Percentiles rank a stretch among this genome's conserved stretches.
These are phyloP conservation scores for Varanus komodoensis DNA, from an alignment of 2,113 vertebrate species.

Conservation along the genomic window DNA sequence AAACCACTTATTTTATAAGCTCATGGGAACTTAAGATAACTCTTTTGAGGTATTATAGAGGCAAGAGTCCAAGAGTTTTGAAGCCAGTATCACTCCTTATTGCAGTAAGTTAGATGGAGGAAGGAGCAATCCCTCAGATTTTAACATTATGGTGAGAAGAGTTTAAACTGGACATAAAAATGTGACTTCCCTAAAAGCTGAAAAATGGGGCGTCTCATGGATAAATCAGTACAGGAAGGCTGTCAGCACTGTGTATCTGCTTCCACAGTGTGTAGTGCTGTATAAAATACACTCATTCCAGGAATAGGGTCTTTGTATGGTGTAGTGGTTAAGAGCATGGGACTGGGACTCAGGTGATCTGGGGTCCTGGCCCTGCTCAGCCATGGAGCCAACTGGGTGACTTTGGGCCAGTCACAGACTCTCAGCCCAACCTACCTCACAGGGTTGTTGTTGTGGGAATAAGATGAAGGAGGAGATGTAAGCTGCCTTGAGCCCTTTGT, in stretches of 20 bases:
- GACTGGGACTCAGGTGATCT: no score
- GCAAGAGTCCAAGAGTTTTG: background rate
- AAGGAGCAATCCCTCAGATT: background rate
- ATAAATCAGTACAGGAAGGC: background rate
- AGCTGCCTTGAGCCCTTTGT: no score
- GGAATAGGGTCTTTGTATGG: background rate
- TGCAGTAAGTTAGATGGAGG: background rate
- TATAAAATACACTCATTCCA: conserved; percentile 1
- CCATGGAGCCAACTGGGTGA: no score
- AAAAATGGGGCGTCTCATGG: background rate
- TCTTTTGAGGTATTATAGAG: background rate
- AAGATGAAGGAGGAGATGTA: no score
- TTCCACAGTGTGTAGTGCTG: background rate
- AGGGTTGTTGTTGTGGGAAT: no score
- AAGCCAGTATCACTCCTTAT: fast-evolving
- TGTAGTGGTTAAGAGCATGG: no score
- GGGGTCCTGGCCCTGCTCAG: no score
- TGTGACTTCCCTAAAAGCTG: background rate
- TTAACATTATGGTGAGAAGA: conserved; percentile 17
- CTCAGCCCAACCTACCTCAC: no score
- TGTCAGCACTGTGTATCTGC: background rate
- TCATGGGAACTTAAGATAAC: background rate
- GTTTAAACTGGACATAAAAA: background rate
- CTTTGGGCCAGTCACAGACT: no score
- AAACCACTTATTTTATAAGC: background rate